Evolutionary conservation across 2,113 vertebrate genomes (phyloP).

Genomic region (Proteles cristata): DNA sequence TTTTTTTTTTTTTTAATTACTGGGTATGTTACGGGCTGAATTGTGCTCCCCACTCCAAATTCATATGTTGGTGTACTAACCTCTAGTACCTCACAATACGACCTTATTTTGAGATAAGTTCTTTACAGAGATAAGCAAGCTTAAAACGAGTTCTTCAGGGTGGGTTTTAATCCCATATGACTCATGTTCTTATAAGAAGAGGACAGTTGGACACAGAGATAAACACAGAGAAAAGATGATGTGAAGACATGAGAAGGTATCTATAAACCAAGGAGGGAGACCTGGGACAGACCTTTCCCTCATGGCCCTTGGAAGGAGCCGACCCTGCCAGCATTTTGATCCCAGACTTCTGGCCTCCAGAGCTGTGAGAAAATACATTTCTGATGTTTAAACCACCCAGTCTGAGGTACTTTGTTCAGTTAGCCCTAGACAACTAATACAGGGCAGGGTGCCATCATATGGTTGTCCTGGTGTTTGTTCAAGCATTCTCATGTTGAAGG

Average conservation of each 20-base stretch:
- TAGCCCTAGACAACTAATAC: background rate
- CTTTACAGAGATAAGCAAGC: background rate
- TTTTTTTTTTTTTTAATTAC: background rate
- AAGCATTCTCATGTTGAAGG: background rate
- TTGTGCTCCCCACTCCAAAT: background rate
- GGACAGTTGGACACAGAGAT: background rate
- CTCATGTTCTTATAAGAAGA: background rate
- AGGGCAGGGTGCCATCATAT: background rate
- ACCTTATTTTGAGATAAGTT: background rate
- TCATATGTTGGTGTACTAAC: background rate
- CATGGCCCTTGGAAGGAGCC: background rate
- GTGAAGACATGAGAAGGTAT: background rate
- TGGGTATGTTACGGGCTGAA: background rate
- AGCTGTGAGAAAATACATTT: background rate
- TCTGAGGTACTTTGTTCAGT: background rate
- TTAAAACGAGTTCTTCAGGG: background rate
- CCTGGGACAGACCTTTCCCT: background rate
- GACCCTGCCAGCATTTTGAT: background rate
- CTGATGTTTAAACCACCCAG: background rate
- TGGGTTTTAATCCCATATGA: background rate
- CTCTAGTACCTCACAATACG: background rate
- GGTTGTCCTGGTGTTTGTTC: background rate
- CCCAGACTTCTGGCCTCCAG: background rate
- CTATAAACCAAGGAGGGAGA: too few relatives aligned
- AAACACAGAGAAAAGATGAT: too few relatives aligned